Percentiles rank a stretch among this genome's conserved stretches.
Conservation (phyloP, 1,140 invertebrate species). For the Pteromalus puparum region DNA sequence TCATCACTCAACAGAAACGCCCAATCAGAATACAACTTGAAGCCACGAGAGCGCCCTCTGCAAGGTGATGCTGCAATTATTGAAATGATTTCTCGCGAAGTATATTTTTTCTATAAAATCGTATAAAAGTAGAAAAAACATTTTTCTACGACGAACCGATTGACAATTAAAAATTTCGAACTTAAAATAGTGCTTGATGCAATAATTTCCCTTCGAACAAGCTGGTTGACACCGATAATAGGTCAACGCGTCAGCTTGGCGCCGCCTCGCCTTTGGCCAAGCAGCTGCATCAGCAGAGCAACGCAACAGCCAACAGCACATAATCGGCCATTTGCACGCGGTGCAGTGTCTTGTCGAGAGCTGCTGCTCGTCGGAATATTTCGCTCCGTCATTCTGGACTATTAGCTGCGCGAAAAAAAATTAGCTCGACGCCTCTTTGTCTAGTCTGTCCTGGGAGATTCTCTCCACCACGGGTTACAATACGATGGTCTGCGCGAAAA, state of each 20-base stretch:
- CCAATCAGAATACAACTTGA: background rate
- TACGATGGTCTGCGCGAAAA: slow-evolving; percentile 7
- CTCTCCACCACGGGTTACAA: background rate
- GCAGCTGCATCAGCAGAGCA: background rate
- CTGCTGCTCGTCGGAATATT: background rate
- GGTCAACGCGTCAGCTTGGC: background rate
- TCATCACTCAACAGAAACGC: background rate
- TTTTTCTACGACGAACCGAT: background rate
- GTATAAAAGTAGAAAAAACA: background rate
- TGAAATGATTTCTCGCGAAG: background rate
- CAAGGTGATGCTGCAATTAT: background rate
- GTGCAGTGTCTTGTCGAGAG: background rate
- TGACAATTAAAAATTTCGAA: too few species aligned
- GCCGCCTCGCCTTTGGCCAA: background rate
- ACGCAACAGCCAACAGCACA: too few species aligned
- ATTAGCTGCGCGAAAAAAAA: background rate
- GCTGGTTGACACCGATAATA: background rate
- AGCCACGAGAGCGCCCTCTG: background rate
- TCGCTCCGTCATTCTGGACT: background rate
- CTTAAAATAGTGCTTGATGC: background rate
- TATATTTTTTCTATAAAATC: background rate
- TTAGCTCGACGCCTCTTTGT: background rate
- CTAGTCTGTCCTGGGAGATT: background rate
- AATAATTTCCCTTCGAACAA: too few species aligned
- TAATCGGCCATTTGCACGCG: slow-evolving; percentile 12